phyloP scores from a whole-genome alignment of 2,113 vertebrate species.

The Microtus pennsylvanicus region DNA sequence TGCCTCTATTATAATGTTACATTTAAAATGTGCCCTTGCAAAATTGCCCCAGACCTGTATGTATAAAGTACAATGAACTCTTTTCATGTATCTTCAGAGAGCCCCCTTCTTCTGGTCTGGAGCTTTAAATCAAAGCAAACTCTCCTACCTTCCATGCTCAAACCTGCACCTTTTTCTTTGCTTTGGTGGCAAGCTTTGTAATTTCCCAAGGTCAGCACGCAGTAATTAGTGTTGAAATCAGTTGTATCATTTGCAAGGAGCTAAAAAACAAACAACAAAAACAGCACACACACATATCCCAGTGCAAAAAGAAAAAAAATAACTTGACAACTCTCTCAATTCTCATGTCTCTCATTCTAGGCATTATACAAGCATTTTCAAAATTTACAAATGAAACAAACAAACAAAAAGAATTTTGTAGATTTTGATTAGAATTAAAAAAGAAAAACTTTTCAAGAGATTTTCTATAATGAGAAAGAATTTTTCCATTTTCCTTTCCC shows the following conservation, averaged over 20 bases:
- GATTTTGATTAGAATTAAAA: slow-evolving; percentile 60
- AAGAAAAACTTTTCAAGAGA: slow-evolving; percentile 56
- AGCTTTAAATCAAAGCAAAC: slow-evolving; percentile 19
- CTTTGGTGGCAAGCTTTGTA: background rate
- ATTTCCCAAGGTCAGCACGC: background rate
- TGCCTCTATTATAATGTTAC: background rate
- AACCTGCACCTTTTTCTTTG: background rate
- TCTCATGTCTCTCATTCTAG: slow-evolving; percentile 37
- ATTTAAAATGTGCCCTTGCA: background rate
- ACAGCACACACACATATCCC: background rate
- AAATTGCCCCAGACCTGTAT: background rate
- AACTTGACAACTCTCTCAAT: slow-evolving; percentile 43
- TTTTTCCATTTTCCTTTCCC: background rate
- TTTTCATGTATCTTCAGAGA: background rate
- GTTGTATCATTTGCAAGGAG: slow-evolving; percentile 15
- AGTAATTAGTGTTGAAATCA: slow-evolving; percentile 46
- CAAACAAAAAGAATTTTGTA: slow-evolving; percentile 39
- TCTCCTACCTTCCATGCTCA: background rate
- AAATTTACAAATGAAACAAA: slow-evolving; percentile 53
- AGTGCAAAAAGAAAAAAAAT: slow-evolving; percentile 43
- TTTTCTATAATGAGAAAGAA: slow-evolving; percentile 39
- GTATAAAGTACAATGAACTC: background rate
- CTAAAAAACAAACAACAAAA: slow-evolving; percentile 33
- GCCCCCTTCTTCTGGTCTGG: background rate
- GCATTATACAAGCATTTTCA: slow-evolving; percentile 15